Conservation (phyloP, 2,888 invertebrate genomes). For the Sicus ferrugineus region DNA sequence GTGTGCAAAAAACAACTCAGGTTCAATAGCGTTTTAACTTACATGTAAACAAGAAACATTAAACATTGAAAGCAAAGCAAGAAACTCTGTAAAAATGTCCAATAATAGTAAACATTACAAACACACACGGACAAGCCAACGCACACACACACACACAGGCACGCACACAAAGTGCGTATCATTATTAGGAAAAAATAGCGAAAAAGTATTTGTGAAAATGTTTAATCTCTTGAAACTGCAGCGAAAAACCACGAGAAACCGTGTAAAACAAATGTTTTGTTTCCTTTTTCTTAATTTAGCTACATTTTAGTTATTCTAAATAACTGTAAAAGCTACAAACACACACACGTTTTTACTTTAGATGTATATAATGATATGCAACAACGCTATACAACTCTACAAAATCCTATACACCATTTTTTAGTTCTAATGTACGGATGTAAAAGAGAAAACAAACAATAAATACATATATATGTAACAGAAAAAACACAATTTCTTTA, state of each 20-base stretch:
- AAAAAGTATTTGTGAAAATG: too few relatives aligned
- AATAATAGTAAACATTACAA: background rate
- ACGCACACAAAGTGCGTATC: background rate
- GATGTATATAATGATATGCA: too few relatives aligned
- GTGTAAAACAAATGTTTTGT: too few relatives aligned
- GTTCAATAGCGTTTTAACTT: conserved; percentile 41
- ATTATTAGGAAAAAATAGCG: conserved; percentile 5
- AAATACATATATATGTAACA: conserved; percentile 26
- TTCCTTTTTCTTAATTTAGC: too few relatives aligned
- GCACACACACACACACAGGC: conserved; percentile 2
- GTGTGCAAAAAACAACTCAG: conserved; percentile 43
- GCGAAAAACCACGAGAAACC: background rate
- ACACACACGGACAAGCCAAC: conserved; percentile 7
- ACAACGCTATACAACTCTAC: conserved; percentile 10
- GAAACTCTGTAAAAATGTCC: conserved; percentile 16
- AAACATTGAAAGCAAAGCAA: conserved; percentile 22
- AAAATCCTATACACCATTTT: conserved; percentile 23
- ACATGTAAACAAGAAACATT: conserved; percentile 29
- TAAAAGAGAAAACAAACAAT: conserved; percentile 30
- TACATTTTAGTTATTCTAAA: too few relatives aligned
- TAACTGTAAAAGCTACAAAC: too few relatives aligned
- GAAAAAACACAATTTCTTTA: conserved; percentile 28
- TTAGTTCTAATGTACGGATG: conserved; percentile 33
- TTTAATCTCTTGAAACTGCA: too few relatives aligned
- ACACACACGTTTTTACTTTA: too few relatives aligned